Conservation (phyloP, 2,113 vertebrate genomes). For the Notarius quadriscutis region DNA sequence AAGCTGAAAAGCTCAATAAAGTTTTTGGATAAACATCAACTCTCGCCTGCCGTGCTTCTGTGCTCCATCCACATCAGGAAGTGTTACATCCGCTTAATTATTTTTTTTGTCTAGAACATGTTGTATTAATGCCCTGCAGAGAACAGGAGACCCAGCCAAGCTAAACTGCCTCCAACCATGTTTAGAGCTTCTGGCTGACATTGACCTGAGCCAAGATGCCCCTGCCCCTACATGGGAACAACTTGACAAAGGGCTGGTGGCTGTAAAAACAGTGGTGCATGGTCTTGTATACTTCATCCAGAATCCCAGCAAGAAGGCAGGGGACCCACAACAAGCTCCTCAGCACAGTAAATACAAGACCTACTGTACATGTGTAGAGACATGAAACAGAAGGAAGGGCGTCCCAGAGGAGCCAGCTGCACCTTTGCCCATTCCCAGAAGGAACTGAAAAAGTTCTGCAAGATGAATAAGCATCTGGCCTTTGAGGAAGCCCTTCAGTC, state of each 20-base stretch:
- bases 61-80: too few relatives aligned
- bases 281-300: slow-evolving; percentile 98
- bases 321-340: slow-evolving; percentile 92
- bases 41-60: too few relatives aligned
- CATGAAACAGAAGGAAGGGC: slow-evolving; percentile 97
- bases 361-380: slow-evolving; percentile 90
- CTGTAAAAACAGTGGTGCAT: slow-evolving; percentile 95
- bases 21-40: too few relatives aligned
- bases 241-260: slow-evolving; percentile 92
- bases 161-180: slow-evolving; percentile 93
- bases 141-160: slow-evolving; percentile 97
- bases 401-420: slow-evolving; percentile 94
- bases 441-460: slow-evolving; percentile 98
- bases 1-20: too few relatives aligned
- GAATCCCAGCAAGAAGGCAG: slow-evolving; percentile 98
- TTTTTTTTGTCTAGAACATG: too few relatives aligned
- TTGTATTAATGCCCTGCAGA: slow-evolving; percentile 79
- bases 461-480: slow-evolving; percentile 96
- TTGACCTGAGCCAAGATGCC: slow-evolving; percentile 97
- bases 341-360: slow-evolving; percentile 99
- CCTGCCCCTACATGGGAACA: slow-evolving; percentile 97
- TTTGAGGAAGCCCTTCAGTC: slow-evolving; percentile 79
- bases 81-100: too few relatives aligned
- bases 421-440: slow-evolving; percentile 98
- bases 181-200: slow-evolving; percentile 92